Evolutionary conservation across 2,888 invertebrate genomes (phyloP), one percentile per base, ranked within the genome.

Genomic region (Agonopterix arenella): DNA sequence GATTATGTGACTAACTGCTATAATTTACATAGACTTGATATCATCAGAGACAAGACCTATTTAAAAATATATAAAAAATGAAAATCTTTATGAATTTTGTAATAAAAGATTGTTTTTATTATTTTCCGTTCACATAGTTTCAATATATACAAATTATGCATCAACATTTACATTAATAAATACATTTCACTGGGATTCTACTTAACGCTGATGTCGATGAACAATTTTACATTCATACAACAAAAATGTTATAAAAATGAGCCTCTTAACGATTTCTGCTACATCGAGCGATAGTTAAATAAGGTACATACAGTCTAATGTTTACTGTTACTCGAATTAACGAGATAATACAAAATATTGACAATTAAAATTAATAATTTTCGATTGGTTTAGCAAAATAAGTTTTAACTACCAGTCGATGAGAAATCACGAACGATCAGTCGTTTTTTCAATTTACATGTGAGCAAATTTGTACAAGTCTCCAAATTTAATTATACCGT

Each of bases 381-480:
- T n/a, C n/a, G 40, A n/a, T 40, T 40, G n/a, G n/a, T 40, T 40
- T 40, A n/a, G 40, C n/a, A 40, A 40, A 40, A 40, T 40, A 40
- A 40, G 7, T 11, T 75, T 78, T 76, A 82, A 60, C 84, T 86
- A 86, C 75, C 86, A 85, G 83, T 86, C 85, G 76, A 84, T 77
- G 77, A 79, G 76, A 82, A 83, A 82, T 71, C 71, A 66, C 78
- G 76, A 80, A 75, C 80, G 73, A 79, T 86, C 86, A 86, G 86
- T 86, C 86, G 71, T 86, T 83, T 28, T n/a, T 84, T 80, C 67
- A 84, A 84, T 80, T 80, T 84, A 85, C 83, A 84, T 72, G 73
- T 88, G 88, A 89, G 88, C 88, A 88, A 74, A 77, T 83, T 89
- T 89, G 86, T 89, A 89, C 88, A 89, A 82, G 76, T 84, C 76